Evolutionary conservation across 2,797 vertebrate genomes (phyloP).

Genomic region (Glossophaga mutica): DNA sequence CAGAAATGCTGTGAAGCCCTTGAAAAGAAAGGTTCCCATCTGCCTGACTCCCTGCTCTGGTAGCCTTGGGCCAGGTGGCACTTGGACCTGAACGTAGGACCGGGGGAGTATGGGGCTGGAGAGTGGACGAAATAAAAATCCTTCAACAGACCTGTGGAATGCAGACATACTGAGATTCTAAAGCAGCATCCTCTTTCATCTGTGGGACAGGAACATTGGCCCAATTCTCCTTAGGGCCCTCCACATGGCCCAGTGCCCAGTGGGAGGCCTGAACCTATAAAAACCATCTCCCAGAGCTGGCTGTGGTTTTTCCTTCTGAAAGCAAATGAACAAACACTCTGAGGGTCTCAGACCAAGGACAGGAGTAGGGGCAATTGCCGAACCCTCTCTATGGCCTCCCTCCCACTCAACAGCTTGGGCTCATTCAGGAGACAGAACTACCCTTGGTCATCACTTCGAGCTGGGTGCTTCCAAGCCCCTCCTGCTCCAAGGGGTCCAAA

Average conservation of each 20-base stretch:
- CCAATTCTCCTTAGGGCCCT: neutral
- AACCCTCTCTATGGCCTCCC: neutral
- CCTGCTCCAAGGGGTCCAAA: conserved; percentile 72
- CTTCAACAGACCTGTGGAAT: neutral
- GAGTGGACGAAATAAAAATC: neutral
- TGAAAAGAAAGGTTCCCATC: conserved; percentile 3
- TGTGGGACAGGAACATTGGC: neutral
- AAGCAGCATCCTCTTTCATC: neutral
- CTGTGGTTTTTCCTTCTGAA: neutral
- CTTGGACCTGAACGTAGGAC: neutral
- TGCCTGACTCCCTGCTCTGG: accelerated
- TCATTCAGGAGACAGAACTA: neutral
- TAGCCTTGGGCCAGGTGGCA: neutral
- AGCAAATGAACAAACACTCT: neutral
- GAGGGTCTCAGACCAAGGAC: neutral
- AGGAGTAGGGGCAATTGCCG: neutral
- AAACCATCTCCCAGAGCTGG: neutral
- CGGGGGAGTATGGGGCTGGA: neutral
- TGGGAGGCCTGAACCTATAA: neutral
- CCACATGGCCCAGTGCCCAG: neutral
- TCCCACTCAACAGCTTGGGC: neutral
- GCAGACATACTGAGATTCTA: neutral
- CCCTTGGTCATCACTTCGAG: neutral
- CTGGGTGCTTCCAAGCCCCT: conserved; percentile 35
- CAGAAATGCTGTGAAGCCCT: conserved; percentile 49